Evolutionary conservation across 2,888 invertebrate species (phyloP), one percentile per base, ranked within the genome.

Genomic region (Cremastobaeus sp.): DNA sequence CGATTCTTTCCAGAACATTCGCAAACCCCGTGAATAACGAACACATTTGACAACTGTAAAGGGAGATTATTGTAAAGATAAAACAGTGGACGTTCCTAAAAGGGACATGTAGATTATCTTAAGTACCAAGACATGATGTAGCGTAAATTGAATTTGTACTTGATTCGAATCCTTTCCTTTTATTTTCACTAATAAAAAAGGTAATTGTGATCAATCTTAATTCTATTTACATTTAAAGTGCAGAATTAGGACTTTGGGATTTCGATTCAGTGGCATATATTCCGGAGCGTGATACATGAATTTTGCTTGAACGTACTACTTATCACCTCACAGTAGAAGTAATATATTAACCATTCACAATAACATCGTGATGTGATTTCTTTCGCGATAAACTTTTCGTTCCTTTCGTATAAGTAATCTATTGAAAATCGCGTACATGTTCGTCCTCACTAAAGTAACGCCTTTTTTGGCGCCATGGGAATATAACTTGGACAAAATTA

Each of bases 261-360:
- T 28, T 48, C 18, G 39, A 47, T 48, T 28, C 5, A 14, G 11
- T 25, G 11, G 18, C 39, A 32, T 32, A 47, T 8, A 47, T 47
- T 15, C 15, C 39, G 21, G 9, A 14, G 34, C 21, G 37, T 57
- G 48, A 66, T 57, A 8, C 57, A 48, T 66, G 57, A 66, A 55
- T 41, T 66, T 64, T 17, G 18, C 11, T 6, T 3, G 39, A 32
- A 20, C 9, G 57, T 43, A 43, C 21, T 60, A 62, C 47, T 62
- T 70, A 71, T 57, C 50, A 47, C 54, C 45, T 45, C 39, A 52
- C 60, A 47, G 25, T 66, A 54, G 60, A 72, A 72, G 72, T 41
- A 72, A 72, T 72, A 72, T 66, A 66, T 72, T 66, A 72, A 54
- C 52, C 65, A 39, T 55, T 45, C 39, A 21, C 59, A 65, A 72